Percentiles rank a stretch among this genome's conserved stretches.
These are phyloP conservation scores for Pollenia labialis DNA, from an alignment of 2,888 invertebrate genomes.

Conservation along the genomic window DNA sequence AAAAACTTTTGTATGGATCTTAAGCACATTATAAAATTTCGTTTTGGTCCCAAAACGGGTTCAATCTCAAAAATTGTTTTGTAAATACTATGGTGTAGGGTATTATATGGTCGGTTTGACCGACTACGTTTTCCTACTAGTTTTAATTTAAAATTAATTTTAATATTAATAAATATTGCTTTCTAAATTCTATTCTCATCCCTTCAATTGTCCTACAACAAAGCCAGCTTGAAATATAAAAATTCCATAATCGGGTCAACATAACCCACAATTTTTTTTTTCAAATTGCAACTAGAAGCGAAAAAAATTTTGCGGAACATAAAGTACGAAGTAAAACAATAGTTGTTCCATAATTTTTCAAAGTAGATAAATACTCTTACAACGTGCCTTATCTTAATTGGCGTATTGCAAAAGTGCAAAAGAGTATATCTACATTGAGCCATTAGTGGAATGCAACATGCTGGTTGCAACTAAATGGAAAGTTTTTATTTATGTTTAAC, in stretches of 20 bases:
- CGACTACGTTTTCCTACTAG: too few relatives aligned
- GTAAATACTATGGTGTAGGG: too few relatives aligned
- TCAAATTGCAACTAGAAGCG: not conserved
- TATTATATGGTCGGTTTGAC: too few relatives aligned
- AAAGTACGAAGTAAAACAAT: constrained; percentile 11
- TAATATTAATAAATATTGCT: not conserved
- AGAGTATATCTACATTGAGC: not conserved
- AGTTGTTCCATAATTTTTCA: constrained; percentile 2
- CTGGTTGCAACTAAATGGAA: constrained; percentile 32
- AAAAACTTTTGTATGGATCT: too few relatives aligned
- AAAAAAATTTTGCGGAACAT: not conserved
- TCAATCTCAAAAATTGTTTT: too few relatives aligned
- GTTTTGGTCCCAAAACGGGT: too few relatives aligned
- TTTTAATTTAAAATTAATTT: too few relatives aligned
- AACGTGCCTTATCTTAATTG: constrained; percentile 36
- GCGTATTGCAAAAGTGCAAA: not conserved
- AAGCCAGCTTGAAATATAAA: not conserved
- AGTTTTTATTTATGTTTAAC: too few relatives aligned
- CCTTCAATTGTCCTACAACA: not conserved
- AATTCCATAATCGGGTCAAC: not conserved
- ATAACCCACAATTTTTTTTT: not conserved
- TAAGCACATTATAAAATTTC: too few relatives aligned
- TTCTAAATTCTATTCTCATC: not conserved
- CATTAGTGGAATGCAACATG: constrained; percentile 21
- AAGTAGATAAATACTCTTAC: not conserved